Percentiles rank a stretch among this genome's conserved stretches.
These are phyloP conservation scores for Ormyrus labotus DNA, from an alignment of 2,888 invertebrate genomes.

Conservation along the genomic window DNA sequence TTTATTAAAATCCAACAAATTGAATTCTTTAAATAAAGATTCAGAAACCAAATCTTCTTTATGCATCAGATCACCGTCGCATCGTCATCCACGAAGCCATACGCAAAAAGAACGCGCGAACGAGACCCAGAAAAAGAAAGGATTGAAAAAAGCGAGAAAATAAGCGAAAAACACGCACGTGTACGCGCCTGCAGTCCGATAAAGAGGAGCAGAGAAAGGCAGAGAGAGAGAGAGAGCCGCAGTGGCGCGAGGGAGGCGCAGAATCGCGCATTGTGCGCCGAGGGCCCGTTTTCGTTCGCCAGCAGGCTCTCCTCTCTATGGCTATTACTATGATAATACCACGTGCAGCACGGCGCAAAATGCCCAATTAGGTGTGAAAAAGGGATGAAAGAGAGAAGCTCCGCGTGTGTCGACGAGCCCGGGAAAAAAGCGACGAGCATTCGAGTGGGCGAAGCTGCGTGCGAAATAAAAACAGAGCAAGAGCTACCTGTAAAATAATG, in stretches of 20 bases:
- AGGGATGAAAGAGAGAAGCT: slow-evolving; percentile 20
- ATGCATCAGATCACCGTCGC: too few species aligned
- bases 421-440: slow-evolving; percentile 2
- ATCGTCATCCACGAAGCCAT: too few species aligned
- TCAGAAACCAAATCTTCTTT: too few species aligned
- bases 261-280: slow-evolving; percentile 66
- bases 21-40: too few species aligned
- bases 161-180: background rate
- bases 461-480: slow-evolving; percentile 15
- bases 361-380: slow-evolving; percentile 71
- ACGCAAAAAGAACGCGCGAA: too few species aligned
- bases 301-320: slow-evolving; percentile 60
- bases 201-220: slow-evolving; percentile 6
- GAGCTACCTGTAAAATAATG: too few species aligned
- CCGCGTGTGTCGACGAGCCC: slow-evolving; percentile 9
- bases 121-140: background rate
- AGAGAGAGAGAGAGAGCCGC: background rate
- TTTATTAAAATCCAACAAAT: too few species aligned
- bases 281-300: slow-evolving; percentile 52
- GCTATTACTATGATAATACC: slow-evolving; percentile 72
- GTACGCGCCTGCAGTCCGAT: background rate
- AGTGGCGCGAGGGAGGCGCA: slow-evolving; percentile 49
- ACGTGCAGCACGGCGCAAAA: slow-evolving; percentile 66
- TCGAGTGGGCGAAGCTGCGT: slow-evolving; percentile 5
- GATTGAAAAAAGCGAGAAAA: background rate